Evolutionary conservation across 2,113 vertebrate species (phyloP).

Genomic region (Panthera uncia): DNA sequence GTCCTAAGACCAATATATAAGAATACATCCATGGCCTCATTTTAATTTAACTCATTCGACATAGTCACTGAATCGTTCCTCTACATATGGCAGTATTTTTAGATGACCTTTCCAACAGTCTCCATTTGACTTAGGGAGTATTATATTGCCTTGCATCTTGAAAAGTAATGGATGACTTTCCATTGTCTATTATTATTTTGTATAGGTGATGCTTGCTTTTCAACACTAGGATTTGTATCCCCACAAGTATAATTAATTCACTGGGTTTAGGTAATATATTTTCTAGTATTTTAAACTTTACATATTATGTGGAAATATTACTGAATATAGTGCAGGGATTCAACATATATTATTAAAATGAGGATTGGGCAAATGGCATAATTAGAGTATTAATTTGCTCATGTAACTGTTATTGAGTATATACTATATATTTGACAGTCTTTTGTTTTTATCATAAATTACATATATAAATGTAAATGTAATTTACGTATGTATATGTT

Average conservation of each 20-base stretch:
- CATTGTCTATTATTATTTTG: not conserved
- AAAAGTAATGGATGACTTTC: not conserved
- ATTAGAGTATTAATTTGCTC: not conserved
- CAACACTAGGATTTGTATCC: not conserved
- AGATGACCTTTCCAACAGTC: not conserved
- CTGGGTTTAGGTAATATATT: not conserved
- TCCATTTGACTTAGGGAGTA: not conserved
- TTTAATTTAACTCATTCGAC: not conserved
- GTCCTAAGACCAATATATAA: not conserved
- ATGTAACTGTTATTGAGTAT: not conserved
- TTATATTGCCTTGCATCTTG: not conserved
- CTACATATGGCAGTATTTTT: not conserved
- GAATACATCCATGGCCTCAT: not conserved
- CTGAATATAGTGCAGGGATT: not conserved
- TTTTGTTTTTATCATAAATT: not conserved
- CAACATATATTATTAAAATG: not conserved
- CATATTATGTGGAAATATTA: not conserved
- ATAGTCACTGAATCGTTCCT: not conserved
- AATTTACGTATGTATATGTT: no score
- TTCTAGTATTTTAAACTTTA: not conserved
- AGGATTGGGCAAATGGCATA: not conserved
- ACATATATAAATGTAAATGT: no score
- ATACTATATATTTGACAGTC: not conserved
- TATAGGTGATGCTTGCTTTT: not conserved
- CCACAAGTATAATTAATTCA: not conserved